Percentiles rank a stretch among this genome's conserved stretches.
Conservation (phyloP, 2,888 invertebrate genomes). For the Ditylenchus weischeri region DNA sequence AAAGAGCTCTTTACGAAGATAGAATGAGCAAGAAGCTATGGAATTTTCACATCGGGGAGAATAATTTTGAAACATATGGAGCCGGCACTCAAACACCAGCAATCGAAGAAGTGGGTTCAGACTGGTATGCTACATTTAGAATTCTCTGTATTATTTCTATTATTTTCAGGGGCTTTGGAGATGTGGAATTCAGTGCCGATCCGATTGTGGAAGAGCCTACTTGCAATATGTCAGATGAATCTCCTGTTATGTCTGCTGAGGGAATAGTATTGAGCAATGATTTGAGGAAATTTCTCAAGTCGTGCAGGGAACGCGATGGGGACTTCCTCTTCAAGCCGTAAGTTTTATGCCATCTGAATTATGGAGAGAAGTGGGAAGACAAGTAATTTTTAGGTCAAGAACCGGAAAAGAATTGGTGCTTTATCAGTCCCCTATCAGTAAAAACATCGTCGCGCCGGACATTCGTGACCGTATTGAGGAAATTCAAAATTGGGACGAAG, state of each 20-base stretch:
- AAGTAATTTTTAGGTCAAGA: conserved; percentile 5
- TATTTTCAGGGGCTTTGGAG: conserved; percentile 1
- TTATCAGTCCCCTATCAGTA: conserved; percentile 8
- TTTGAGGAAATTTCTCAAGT: conserved; percentile 19
- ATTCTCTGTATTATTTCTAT: background rate
- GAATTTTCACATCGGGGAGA: conserved; percentile 14
- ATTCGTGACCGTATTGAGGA: conserved; percentile 18
- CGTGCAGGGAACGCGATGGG: conserved; percentile 9
- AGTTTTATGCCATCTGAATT: background rate
- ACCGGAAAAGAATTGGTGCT: conserved; percentile 21
- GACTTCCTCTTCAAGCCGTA: background rate
- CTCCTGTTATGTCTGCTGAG: conserved; percentile 12
- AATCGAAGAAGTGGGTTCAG: conserved; percentile 9
- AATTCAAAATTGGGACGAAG: conserved; percentile 20
- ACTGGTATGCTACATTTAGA: background rate
- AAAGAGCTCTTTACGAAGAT: conserved; percentile 19
- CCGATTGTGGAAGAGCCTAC: conserved; percentile 24
- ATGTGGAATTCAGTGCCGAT: conserved; percentile 3
- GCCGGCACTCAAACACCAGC: background rate
- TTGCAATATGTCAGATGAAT: conserved; percentile 16
- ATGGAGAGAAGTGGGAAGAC: background rate
- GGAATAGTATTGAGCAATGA: conserved; percentile 21
- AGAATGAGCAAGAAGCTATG: conserved; percentile 16
- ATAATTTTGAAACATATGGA: background rate
- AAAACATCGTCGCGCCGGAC: background rate